Percentiles rank a stretch among this genome's conserved stretches.
Conservation (phyloP, 2,797 vertebrate genomes). For the Lerista edwardsae region DNA sequence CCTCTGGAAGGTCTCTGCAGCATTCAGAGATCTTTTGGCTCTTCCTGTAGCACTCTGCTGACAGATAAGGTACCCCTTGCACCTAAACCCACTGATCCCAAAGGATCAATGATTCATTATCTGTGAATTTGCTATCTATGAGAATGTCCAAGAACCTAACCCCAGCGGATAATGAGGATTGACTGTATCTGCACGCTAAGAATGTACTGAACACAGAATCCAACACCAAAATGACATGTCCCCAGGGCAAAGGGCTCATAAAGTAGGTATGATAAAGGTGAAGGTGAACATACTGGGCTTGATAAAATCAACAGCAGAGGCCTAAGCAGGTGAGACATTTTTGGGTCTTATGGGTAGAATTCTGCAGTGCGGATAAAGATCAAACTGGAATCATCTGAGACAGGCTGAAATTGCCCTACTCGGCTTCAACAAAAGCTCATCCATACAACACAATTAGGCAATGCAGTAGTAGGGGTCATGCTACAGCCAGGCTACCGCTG, state of each 20-base stretch:
- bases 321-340: not conserved
- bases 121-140: too few species aligned
- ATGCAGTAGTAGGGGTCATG: not conserved
- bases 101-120: too few species aligned
- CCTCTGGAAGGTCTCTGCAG: too few species aligned
- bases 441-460: not conserved
- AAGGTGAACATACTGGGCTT: not conserved
- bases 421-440: constrained; percentile 19
- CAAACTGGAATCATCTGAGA: not conserved
- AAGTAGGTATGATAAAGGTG: not conserved
- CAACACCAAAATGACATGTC: not conserved
- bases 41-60: too few species aligned
- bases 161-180: too few species aligned
- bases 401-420: not conserved
- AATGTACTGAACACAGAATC: not conserved
- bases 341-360: not conserved
- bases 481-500: not conserved
- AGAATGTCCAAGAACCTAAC: too few species aligned
- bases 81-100: too few species aligned
- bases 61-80: too few species aligned
- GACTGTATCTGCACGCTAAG: not conserved
- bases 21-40: too few species aligned
- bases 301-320: not conserved
- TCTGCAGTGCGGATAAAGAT: not conserved
- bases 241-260: not conserved